Percentiles rank a stretch among this genome's conserved stretches.
Evolutionary conservation across 2,888 invertebrate species (phyloP).

Genomic region (Epiblema foenella): DNA sequence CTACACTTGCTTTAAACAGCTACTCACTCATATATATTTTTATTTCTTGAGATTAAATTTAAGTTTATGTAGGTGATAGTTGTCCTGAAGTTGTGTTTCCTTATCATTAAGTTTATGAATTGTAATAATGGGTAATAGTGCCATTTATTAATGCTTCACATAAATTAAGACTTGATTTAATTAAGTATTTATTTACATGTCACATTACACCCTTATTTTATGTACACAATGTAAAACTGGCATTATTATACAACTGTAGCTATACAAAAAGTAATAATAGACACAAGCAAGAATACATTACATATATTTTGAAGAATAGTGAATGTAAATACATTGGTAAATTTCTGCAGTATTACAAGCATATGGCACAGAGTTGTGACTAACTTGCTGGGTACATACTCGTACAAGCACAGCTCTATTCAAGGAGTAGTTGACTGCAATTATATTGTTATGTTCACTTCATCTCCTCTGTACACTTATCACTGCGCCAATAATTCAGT

Average conservation of each 20-base stretch:
- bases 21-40: neutral
- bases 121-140: neutral
- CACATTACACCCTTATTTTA: no score
- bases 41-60: neutral
- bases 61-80: neutral
- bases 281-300: no score
- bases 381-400: slow-evolving; percentile 52
- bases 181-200: no score
- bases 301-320: neutral
- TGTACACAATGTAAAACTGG: no score
- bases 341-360: neutral
- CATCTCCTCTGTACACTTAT: slow-evolving; percentile 74
- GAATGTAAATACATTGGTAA: neutral
- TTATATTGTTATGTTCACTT: slow-evolving; percentile 83
- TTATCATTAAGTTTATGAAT: neutral
- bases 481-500: slow-evolving; percentile 75
- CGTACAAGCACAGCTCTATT: slow-evolving; percentile 70
- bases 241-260: neutral
- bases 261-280: neutral
- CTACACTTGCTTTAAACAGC: no score
- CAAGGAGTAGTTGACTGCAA: slow-evolving; percentile 82
- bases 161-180: no score
- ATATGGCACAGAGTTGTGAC: slow-evolving; percentile 32
- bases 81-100: neutral
- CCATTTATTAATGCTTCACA: no score